Evolutionary conservation across 2,113 vertebrate species (phyloP).

Genomic region (Oceanites oceanicus): DNA sequence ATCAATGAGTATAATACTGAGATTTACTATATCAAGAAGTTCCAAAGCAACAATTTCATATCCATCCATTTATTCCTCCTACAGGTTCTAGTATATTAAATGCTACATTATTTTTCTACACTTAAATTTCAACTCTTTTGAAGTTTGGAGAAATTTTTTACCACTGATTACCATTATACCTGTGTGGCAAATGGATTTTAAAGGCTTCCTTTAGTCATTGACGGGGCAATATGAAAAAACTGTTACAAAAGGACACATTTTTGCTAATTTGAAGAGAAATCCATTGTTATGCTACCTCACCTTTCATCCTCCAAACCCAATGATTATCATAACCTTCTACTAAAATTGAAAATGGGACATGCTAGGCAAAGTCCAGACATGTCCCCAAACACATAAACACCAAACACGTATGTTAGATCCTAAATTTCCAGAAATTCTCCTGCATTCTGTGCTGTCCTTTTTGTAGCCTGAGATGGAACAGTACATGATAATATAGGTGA

Average conservation of each 20-base stretch:
- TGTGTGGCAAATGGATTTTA: background rate
- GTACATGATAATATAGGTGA: rapidly evolving
- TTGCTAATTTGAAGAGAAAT: background rate
- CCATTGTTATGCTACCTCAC: background rate
- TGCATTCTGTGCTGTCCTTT: background rate
- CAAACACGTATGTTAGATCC: background rate
- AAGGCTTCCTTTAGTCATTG: background rate
- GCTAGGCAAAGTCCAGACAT: rapidly evolving
- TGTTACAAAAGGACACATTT: background rate
- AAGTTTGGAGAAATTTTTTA: background rate
- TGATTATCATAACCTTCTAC: background rate
- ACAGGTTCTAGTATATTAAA: background rate
- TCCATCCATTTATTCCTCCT: background rate
- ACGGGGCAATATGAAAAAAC: background rate
- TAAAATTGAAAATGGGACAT: background rate
- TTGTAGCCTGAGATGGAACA: background rate
- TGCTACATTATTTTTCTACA: background rate
- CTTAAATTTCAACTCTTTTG: background rate
- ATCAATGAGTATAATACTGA: background rate
- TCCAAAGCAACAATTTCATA: background rate
- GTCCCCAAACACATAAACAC: background rate
- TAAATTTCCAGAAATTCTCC: background rate
- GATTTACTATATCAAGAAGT: background rate
- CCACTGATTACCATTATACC: background rate
- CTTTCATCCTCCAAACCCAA: background rate